phyloP scores from a whole-genome alignment of 2,797 vertebrate genomes.

The Lemur catta region DNA sequence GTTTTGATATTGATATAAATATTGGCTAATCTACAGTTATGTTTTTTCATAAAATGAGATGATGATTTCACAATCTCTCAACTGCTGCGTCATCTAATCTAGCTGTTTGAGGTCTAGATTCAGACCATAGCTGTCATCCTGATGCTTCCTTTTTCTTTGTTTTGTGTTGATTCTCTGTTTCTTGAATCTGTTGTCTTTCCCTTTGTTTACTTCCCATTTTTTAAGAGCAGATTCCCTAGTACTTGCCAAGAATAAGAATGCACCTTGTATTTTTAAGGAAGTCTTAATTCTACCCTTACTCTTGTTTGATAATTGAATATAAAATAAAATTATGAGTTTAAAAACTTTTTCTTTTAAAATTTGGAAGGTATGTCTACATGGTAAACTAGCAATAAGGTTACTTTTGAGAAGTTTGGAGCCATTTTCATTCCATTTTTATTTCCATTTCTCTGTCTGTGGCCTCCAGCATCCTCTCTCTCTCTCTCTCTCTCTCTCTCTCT shows the following conservation, averaged over 20 bases:
- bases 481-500: neutral
- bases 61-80: neutral
- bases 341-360: neutral
- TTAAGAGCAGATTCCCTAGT: neutral
- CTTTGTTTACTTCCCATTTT: neutral
- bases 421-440: slow-evolving; percentile 25
- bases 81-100: neutral
- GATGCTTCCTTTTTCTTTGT: neutral
- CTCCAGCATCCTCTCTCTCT: neutral
- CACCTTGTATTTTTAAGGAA: neutral
- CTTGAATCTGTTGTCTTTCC: neutral
- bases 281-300: neutral
- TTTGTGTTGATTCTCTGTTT: neutral
- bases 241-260: neutral
- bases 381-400: neutral
- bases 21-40: neutral
- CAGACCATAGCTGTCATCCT: neutral
- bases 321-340: slow-evolving; percentile 31
- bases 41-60: neutral
- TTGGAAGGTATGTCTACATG: neutral
- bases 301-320: neutral
- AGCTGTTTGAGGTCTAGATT: neutral
- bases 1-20: neutral
- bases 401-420: neutral
- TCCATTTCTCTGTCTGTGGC: neutral